Evolutionary conservation across 2,797 vertebrate species (phyloP).

Genomic region (Argentina silus): DNA sequence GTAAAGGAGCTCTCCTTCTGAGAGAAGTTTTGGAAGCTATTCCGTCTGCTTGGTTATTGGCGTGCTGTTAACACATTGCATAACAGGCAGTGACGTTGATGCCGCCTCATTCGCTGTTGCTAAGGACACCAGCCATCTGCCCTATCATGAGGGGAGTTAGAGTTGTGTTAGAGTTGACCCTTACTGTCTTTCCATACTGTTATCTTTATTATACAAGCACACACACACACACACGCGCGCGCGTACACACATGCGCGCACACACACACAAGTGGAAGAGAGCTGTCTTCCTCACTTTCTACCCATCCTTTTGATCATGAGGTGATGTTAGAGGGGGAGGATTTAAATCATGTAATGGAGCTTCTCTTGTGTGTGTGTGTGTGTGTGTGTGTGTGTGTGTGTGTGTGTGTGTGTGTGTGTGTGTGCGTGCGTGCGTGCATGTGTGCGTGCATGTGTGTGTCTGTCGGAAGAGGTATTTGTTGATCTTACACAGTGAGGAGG

Average conservation of each 20-base stretch:
- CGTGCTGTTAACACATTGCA: constrained; percentile 22
- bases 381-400: no score
- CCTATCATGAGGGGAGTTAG: constrained; percentile 1
- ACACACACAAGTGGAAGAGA: neutral
- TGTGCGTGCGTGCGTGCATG: no score
- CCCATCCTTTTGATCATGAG: no score
- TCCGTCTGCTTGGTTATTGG: no score
- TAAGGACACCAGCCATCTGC: constrained; percentile 39
- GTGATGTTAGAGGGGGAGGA: no score
- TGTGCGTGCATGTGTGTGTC: no score
- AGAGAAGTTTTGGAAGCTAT: neutral
- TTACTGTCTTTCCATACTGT: neutral
- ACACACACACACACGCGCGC: neutral
- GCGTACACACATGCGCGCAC: neutral
- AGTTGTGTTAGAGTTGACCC: constrained; percentile 7
- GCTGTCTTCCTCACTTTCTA: no score
- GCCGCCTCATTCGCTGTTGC: constrained; percentile 41
- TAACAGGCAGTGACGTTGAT: constrained; percentile 42
- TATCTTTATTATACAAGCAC: neutral
- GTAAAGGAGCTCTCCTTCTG: neutral
- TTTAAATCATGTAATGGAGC: no score
- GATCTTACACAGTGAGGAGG: no score
- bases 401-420: no score
- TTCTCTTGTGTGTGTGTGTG: no score
- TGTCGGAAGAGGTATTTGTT: no score